phyloP scores from a whole-genome alignment of 2,113 vertebrate genomes.

The Progne subis region DNA sequence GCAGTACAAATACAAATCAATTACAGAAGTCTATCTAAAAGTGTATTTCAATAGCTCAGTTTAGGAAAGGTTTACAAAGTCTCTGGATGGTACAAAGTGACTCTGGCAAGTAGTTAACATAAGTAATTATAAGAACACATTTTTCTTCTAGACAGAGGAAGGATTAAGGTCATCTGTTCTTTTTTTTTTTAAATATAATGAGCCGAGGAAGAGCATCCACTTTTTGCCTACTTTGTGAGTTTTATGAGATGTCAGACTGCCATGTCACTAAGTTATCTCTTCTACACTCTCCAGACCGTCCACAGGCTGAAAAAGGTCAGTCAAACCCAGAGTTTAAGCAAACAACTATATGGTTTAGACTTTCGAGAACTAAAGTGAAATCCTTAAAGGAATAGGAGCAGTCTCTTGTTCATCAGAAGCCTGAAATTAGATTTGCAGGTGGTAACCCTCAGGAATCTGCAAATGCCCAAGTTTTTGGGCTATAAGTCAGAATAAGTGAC shows the following conservation, averaged over 20 bases:
- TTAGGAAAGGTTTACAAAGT: constrained; percentile 7
- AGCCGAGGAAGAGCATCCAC: neutral
- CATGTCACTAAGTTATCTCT: neutral
- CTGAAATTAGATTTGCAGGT: neutral
- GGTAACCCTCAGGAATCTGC: neutral
- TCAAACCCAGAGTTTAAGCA: neutral
- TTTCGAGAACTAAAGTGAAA: neutral
- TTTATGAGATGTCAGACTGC: neutral
- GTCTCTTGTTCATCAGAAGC: neutral
- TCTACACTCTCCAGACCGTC: neutral
- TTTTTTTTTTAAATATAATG: neutral
- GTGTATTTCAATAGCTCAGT: neutral
- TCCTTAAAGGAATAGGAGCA: neutral
- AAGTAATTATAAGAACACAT: neutral
- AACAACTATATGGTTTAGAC: neutral
- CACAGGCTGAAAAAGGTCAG: neutral
- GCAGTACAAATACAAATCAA: neutral
- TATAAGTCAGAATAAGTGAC: neutral
- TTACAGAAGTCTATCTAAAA: neutral
- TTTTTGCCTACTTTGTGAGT: neutral
- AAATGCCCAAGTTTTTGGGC: neutral
- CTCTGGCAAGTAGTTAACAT: neutral
- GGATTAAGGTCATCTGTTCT: neutral
- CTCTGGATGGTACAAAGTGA: neutral
- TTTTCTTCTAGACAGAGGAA: neutral